Evolutionary conservation across 1,140 invertebrate genomes (phyloP).

Genomic region (Myzus persicae): DNA sequence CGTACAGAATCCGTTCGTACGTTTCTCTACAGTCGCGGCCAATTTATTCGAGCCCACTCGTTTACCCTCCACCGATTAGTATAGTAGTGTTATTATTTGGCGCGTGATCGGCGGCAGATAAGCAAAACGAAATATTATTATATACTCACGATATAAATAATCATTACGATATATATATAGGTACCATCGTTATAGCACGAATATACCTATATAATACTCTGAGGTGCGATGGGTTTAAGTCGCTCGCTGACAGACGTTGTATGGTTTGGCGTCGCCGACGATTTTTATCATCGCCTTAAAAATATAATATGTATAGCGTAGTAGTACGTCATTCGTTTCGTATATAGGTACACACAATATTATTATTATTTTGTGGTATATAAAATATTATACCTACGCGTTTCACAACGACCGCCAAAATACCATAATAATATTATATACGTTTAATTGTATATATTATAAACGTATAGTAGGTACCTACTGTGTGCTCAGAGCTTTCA

Average conservation of each 20-base stretch:
- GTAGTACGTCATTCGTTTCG: not conserved
- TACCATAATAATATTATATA: not conserved
- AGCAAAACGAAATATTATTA: conserved; percentile 9
- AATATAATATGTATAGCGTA: not conserved
- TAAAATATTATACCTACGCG: not conserved
- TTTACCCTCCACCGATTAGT: not conserved
- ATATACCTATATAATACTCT: not conserved
- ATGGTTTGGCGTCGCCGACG: not conserved
- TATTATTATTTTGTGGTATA: not conserved
- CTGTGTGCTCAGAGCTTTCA: not conserved
- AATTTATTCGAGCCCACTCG: conserved; percentile 36
- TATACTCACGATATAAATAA: not conserved
- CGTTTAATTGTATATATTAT: not conserved
- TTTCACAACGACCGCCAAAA: not conserved
- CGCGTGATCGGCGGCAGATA: not conserved
- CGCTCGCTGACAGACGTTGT: not conserved
- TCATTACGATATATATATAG: not conserved
- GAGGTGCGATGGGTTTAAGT: not conserved
- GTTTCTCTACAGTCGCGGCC: not conserved
- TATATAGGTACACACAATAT: not conserved
- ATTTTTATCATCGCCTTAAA: not conserved
- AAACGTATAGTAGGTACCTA: not conserved
- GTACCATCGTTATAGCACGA: not conserved
- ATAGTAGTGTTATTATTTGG: not conserved
- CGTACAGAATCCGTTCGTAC: not conserved